Percentiles rank a stretch among this genome's conserved stretches.
These are phyloP conservation scores for Synodontis membranacea DNA, from an alignment of 2,113 vertebrate genomes.

Conservation along the genomic window DNA sequence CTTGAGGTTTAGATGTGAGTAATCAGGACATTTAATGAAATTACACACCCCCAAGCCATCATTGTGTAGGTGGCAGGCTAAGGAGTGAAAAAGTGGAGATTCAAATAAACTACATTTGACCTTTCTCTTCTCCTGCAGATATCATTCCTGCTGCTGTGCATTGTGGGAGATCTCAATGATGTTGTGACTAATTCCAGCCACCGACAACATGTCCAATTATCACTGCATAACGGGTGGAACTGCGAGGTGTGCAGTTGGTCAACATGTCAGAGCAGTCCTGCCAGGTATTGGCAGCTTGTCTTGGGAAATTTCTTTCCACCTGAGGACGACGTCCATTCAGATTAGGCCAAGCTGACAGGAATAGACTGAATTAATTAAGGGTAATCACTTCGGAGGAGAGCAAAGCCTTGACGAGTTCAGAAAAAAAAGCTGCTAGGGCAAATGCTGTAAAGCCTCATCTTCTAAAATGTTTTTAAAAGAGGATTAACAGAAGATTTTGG, in stretches of 20 bases:
- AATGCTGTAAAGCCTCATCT: background rate
- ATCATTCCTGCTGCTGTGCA: background rate
- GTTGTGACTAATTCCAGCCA: constrained; percentile 25
- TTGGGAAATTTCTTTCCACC: background rate
- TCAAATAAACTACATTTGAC: background rate
- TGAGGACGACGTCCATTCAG: constrained; percentile 19
- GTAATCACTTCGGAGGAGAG: background rate
- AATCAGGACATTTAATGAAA: background rate
- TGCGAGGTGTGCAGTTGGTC: constrained; percentile 14
- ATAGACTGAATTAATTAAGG: constrained; percentile 21
- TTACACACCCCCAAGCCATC: background rate
- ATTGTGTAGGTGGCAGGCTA: background rate
- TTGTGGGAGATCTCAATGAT: background rate
- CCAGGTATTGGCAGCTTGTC: background rate
- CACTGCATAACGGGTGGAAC: background rate
- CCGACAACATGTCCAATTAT: constrained; percentile 25
- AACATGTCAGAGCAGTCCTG: constrained; percentile 16
- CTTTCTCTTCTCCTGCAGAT: background rate
- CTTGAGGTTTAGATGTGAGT: background rate
- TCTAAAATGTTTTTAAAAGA: background rate
- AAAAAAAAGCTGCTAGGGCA: background rate
- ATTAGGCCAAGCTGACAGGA: background rate
- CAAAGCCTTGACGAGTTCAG: background rate
- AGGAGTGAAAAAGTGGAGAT: background rate
- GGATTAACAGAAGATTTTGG: background rate